phyloP scores from a whole-genome alignment of 1,140 invertebrate genomes.

The Bathynomus jamesi region DNA sequence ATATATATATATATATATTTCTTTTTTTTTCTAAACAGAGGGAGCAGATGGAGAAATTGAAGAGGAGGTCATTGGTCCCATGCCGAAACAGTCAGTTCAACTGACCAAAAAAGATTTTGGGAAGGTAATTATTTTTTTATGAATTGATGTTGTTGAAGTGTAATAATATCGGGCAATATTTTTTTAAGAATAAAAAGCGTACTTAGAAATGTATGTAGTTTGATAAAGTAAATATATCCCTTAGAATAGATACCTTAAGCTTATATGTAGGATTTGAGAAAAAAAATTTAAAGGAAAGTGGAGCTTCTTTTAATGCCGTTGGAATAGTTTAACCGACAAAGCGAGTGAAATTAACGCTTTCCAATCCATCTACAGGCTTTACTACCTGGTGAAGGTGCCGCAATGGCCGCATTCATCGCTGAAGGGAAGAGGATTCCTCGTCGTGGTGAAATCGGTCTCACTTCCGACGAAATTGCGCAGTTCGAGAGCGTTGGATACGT shows the following conservation, averaged over 20 bases:
- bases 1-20: too few relatives aligned
- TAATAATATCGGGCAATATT: neutral
- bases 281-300: neutral
- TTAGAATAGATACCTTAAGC: too few relatives aligned
- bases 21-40: conserved; percentile 6
- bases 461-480: conserved; percentile 84
- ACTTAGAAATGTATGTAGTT: neutral
- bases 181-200: neutral
- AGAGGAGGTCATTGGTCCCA: conserved; percentile 35
- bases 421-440: conserved; percentile 97
- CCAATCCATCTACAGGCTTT: conserved; percentile 45
- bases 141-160: too few relatives aligned
- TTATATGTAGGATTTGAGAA: too few relatives aligned
- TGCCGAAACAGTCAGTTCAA: conserved; percentile 38
- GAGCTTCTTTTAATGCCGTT: neutral
- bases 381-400: conserved; percentile 57
- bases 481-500: conserved; percentile 93
- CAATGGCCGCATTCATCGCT: conserved; percentile 96
- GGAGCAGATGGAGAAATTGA: conserved; percentile 24
- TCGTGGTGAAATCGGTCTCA: conserved; percentile 96
- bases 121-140: conserved; percentile 16
- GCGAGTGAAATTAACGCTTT: neutral
- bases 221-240: neutral
- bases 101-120: conserved; percentile 43
- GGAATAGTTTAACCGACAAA: too few relatives aligned